These are phyloP conservation scores for Atherinomorus stipes DNA, from an alignment of 2,113 vertebrate genomes.

Conservation along the genomic window DNA sequence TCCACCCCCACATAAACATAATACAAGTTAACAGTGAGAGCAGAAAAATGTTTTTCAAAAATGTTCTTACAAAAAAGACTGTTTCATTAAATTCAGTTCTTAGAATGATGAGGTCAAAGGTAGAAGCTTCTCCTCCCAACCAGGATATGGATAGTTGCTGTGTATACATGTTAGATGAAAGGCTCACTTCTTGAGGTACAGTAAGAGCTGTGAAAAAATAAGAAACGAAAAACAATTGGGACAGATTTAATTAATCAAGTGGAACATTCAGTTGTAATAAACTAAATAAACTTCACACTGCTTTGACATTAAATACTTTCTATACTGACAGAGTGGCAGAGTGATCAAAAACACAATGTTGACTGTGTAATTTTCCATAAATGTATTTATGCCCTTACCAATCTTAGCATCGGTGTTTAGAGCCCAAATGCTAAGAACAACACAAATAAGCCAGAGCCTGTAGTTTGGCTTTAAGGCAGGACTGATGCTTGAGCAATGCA, in stretches of 20 bases:
- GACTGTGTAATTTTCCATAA: background rate
- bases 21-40: background rate
- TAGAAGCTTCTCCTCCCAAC: slow-evolving; percentile 61
- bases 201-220: slow-evolving; percentile 43
- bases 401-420: slow-evolving; percentile 30
- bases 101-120: slow-evolving; percentile 79
- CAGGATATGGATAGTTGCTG: slow-evolving; percentile 78
- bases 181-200: slow-evolving; percentile 69
- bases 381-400: slow-evolving; percentile 45
- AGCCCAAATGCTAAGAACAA: slow-evolving; percentile 42
- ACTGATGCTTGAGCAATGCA: slow-evolving; percentile 40
- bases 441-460: slow-evolving; percentile 48
- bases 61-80: slow-evolving; percentile 72
- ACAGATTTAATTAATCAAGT: background rate
- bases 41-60: background rate
- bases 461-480: slow-evolving; percentile 7
- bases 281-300: no score
- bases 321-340: background rate
- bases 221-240: background rate
- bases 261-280: background rate
- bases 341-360: background rate
- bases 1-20: background rate
- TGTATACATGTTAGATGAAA: slow-evolving; percentile 30
- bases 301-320: no score
- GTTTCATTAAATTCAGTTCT: slow-evolving; percentile 78